Evolutionary conservation across 2,797 vertebrate genomes (phyloP), one percentile per base, ranked within the genome.

Genomic region (Phaenicophaeus curvirostris): DNA sequence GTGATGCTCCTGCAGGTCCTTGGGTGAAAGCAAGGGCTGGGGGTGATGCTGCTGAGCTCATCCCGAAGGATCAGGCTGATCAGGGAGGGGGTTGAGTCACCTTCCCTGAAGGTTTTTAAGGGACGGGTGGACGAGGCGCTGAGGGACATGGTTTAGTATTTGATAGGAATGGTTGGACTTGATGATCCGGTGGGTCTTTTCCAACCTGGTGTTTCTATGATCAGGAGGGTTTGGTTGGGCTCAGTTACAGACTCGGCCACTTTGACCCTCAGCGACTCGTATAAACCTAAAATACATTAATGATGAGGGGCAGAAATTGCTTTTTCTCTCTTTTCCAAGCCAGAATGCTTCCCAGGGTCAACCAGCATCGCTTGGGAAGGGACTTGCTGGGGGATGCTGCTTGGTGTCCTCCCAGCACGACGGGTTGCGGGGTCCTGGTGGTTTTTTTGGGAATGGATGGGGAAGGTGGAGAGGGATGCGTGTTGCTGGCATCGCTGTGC

Each of bases 361-460:
- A 44, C 12, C 4, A 39, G 69, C 74, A 7, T 57, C 0, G 2
- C 77, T 46, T 13, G 27, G 27, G 37, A 27, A 62, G 41, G 37
- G 41, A 53, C 17, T 13, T 0, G 1, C 72, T 9, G 0, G 1
- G 42, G 54, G 12, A 28, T 44, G 51, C 79, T 39, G 35, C 2
- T 0, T n/a, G 77, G 14, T 6, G 6, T 76, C n/a, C 62, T 55
- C 48, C 5, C 5, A 7, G 11, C 30, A 6, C 6, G 15, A 6
- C 8, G 77, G 65, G 13, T 44, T 4, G 14, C 30, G 9, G 30
- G 59, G 53, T 37, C 0, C 5, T 4, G 4, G 5, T 9, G 54
- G 30, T 17, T 0, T 0, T 6, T 69, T 72, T 19, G 69, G 66
- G 50, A 41, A 7, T 1, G 42, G 44, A 55, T 41, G 17, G n/a